A percentile compares a stretch with the other conserved stretches of the same genome.
Conservation (phyloP, 2,888 invertebrate species). For the Dynastes grantii region DNA sequence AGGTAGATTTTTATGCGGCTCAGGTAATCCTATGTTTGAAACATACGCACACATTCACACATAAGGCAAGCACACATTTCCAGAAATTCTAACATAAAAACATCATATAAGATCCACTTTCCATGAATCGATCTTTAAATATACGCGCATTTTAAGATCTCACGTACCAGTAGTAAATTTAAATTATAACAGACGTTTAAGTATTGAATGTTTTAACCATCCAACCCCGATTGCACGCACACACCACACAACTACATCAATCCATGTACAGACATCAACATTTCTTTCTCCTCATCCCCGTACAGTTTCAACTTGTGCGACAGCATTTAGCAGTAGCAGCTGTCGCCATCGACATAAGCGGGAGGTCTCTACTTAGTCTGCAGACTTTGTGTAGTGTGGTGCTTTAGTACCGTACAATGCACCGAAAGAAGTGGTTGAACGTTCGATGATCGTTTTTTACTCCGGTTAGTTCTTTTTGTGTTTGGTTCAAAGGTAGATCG, state of each 20-base stretch:
- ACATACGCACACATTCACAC: not conserved
- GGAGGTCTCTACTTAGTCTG: slow-evolving; percentile 46
- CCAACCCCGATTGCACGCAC: slow-evolving; percentile 40
- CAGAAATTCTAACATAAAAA: not conserved
- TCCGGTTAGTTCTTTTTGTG: slow-evolving; percentile 21
- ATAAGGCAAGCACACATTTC: not conserved
- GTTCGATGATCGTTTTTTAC: slow-evolving; percentile 14
- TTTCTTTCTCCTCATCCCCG: slow-evolving; percentile 25
- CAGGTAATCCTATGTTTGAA: slow-evolving; percentile 25
- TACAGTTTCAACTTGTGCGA: slow-evolving; percentile 41
- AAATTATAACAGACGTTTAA: slow-evolving; percentile 37
- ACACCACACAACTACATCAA: slow-evolving; percentile 21
- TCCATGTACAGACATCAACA: slow-evolving; percentile 8
- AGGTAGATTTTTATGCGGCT: slow-evolving; percentile 32
- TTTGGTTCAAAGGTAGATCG: slow-evolving; percentile 3
- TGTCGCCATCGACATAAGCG: slow-evolving; percentile 44
- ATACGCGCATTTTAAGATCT: slow-evolving; percentile 23
- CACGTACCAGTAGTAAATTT: slow-evolving; percentile 36
- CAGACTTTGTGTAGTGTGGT: slow-evolving; percentile 40
- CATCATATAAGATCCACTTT: not conserved
- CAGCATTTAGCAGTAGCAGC: slow-evolving; percentile 42
- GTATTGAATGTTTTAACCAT: slow-evolving; percentile 37
- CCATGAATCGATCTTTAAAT: slow-evolving; percentile 1
- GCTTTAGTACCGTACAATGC: slow-evolving; percentile 44
- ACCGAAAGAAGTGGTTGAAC: slow-evolving; percentile 44